Conservation (phyloP, 2,797 vertebrate genomes). For the Chelon auratus region DNA sequence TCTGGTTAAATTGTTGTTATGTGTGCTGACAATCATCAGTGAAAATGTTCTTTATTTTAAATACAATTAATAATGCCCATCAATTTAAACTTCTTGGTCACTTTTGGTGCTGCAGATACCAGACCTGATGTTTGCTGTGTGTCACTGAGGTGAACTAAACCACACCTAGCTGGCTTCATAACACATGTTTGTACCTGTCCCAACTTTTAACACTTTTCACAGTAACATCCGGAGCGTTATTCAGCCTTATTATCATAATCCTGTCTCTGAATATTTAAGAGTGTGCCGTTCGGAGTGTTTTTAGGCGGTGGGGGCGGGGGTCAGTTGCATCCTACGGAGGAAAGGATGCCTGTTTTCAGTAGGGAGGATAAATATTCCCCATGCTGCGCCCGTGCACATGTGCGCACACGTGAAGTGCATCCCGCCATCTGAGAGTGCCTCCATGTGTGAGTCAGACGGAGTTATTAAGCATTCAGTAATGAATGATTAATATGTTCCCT, state of each 20-base stretch:
- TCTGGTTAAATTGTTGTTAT: conserved; percentile 19
- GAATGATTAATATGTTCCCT: conserved; percentile 27
- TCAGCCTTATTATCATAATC: conserved; percentile 2
- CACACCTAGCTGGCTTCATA: conserved; percentile 46
- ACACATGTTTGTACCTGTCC: conserved; percentile 18
- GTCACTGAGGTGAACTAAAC: conserved; percentile 69
- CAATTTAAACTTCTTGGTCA: conserved; percentile 6
- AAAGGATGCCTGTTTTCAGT: conserved; percentile 11
- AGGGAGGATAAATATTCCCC: conserved; percentile 14
- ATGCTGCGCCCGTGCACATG: conserved; percentile 19
- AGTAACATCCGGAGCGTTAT: conserved; percentile 38
- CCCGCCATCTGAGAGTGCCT: conserved; percentile 21
- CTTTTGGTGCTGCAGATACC: neutral
- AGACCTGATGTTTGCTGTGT: conserved; percentile 64
- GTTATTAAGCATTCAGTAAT: conserved; percentile 30
- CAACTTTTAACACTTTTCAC: conserved; percentile 41
- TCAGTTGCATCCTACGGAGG: conserved; percentile 16
- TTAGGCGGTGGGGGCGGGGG: neutral
- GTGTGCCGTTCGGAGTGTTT: conserved; percentile 33
- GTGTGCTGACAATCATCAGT: neutral
- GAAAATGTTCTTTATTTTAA: neutral
- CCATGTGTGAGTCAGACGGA: conserved; percentile 35
- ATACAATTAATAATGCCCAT: too few species aligned
- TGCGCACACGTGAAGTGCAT: neutral
- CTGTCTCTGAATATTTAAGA: conserved; percentile 10